A percentile compares a stretch with the other conserved stretches of the same genome.
Evolutionary conservation across 2,888 invertebrate species (phyloP).

Genomic region (Agrochola macilenta): DNA sequence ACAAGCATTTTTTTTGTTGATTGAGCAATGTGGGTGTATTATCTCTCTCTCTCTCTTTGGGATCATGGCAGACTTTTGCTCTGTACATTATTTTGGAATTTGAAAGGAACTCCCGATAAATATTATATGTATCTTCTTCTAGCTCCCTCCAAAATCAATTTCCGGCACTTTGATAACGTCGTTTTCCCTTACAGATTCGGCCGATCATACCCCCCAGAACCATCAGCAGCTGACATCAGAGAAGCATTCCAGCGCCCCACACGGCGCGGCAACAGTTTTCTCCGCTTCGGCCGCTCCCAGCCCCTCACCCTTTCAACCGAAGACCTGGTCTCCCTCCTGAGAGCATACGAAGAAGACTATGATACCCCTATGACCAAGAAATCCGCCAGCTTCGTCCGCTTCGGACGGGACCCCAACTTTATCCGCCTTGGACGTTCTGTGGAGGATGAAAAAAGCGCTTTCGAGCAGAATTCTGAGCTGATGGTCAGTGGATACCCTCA

Average conservation of each 20-base stretch:
- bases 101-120: neutral
- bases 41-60: neutral
- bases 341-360: slow-evolving; percentile 83
- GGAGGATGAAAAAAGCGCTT: slow-evolving; percentile 77
- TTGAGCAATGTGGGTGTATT: neutral
- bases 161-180: neutral
- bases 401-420: slow-evolving; percentile 87
- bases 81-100: neutral
- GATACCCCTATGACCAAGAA: slow-evolving; percentile 79
- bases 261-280: slow-evolving; percentile 83
- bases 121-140: neutral
- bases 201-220: slow-evolving; percentile 84
- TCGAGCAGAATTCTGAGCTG: slow-evolving; percentile 76
- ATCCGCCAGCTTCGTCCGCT: slow-evolving; percentile 82
- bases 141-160: neutral
- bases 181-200: slow-evolving; percentile 80
- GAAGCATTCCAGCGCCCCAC: slow-evolving; percentile 80
- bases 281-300: slow-evolving; percentile 85
- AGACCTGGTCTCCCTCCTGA: slow-evolving; percentile 82
- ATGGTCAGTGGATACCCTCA: slow-evolving; percentile 79
- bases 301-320: slow-evolving; percentile 81
- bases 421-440: slow-evolving; percentile 86
- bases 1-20: neutral
- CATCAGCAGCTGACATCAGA: slow-evolving; percentile 83
- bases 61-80: no score